Base-by-base conservation (phyloP, 2,113 vertebrate genomes). In the Semnopithecus entellus region DNA sequence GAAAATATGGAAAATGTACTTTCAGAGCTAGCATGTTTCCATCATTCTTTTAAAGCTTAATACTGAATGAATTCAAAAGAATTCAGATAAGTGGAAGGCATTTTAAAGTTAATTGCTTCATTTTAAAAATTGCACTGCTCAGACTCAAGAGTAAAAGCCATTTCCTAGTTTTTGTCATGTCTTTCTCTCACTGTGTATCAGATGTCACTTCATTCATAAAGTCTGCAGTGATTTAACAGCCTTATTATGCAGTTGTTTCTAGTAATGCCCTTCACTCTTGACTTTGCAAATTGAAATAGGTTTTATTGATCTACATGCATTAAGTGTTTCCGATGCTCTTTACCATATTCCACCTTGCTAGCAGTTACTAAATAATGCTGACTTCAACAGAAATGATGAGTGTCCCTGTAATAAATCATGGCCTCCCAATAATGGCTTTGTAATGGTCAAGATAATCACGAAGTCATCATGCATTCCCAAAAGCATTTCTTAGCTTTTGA, bases 21-120 rank as follows among this genome's bases (percentile, higher is more conserved):
- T 97, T 93, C 92, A 96, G 55, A 61, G 38, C 4, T 38, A 70
- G 13, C 14, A 48, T 32, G 16, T 87, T 98, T 97, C 90, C 79
- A 92, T 94, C 27, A 86, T 72, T 73, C 6, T 72, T 97, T 94
- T 88, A 89, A 96, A 94, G 92, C 96, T 96, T 86, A 97, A 75
- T 38, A 30, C 1, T 68, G 38, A 61, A 61, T 17, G 75, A 78
- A 48, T 90, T 98, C 90, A 95, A 86, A 96, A 40, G 11, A 97
- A 40, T 94, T 96, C 88, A 92, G 68, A 94, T 80, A 90, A 90
- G 94, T 76, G 73, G 94, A 70, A 78, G 80, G 25, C 81, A 93
- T 82, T 94, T 83, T 80, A 3, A 94, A 96, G 96, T 83, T 94
- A 96, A 98, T 91, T 90, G 80, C 84, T 90, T 68, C 90, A 22